Percentiles rank a stretch among this genome's conserved stretches.
phyloP scores from a whole-genome alignment of 2,113 vertebrate genomes.

The Epinephelus cyanopodus region DNA sequence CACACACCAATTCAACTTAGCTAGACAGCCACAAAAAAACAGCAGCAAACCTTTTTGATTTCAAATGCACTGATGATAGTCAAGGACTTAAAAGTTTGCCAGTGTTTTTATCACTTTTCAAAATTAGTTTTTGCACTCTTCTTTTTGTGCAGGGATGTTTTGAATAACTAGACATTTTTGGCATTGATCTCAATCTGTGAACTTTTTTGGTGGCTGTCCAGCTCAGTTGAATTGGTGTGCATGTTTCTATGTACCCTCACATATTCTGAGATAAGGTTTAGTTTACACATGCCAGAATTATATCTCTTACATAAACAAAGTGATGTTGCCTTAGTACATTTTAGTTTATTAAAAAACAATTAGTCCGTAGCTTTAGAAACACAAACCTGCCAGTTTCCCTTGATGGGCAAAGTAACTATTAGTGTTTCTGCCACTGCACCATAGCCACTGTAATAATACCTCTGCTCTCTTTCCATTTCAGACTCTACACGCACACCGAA shows the following conservation, averaged over 20 bases:
- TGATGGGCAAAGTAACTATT: slow-evolving; percentile 53
- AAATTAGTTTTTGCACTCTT: no score
- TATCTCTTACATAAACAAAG: slow-evolving; percentile 58
- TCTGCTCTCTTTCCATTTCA: slow-evolving; percentile 9
- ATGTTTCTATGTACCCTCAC: slow-evolving; percentile 29
- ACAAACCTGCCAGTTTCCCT: slow-evolving; percentile 44
- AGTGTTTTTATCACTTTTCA: no score
- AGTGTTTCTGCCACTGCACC: slow-evolving; percentile 35
- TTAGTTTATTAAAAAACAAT: slow-evolving; percentile 66
- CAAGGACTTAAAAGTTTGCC: no score
- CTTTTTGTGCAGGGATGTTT: no score
- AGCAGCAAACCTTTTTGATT: no score
- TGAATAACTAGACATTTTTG: no score
- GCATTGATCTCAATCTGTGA: no score
- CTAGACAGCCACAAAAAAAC: no score
- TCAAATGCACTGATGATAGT: no score
- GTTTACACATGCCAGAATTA: slow-evolving; percentile 52
- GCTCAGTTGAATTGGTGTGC: no score
- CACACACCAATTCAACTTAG: no score
- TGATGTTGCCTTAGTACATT: slow-evolving; percentile 65
- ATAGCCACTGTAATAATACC: slow-evolving; percentile 8
- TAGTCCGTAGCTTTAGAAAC: slow-evolving; percentile 56
- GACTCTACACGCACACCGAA: neutral
- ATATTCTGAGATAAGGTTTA: slow-evolving; percentile 46
- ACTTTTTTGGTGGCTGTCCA: no score